phyloP scores from a whole-genome alignment of 2,888 invertebrate genomes.

The Scrobipalpa costella region DNA sequence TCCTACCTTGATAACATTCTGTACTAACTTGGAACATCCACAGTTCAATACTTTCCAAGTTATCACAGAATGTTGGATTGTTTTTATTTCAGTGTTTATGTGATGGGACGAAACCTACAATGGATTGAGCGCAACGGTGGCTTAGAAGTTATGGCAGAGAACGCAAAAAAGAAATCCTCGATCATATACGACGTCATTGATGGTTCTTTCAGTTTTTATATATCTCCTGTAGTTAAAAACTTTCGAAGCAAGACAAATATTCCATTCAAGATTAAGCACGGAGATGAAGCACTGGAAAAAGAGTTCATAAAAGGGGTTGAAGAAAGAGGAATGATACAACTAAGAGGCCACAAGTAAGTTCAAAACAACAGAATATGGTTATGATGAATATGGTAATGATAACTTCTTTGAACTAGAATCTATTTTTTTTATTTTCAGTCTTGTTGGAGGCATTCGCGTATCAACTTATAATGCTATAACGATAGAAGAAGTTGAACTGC shows the following conservation, averaged over 20 bases:
- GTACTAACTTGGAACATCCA: neutral
- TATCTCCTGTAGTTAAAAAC: constrained; percentile 85
- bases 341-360: constrained; percentile 95
- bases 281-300: constrained; percentile 90
- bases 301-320: constrained; percentile 92
- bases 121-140: constrained; percentile 96
- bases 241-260: constrained; percentile 95
- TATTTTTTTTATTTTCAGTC: neutral
- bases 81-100: constrained; percentile 89
- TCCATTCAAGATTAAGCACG: constrained; percentile 89
- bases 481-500: constrained; percentile 82
- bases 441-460: constrained; percentile 93
- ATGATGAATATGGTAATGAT: too few relatives aligned
- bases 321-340: constrained; percentile 88
- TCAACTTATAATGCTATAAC: constrained; percentile 94
- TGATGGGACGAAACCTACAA: constrained; percentile 94
- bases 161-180: constrained; percentile 85
- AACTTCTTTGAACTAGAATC: neutral
- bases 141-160: constrained; percentile 88
- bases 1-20: neutral
- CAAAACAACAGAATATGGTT: neutral
- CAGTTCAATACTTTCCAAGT: neutral
- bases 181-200: constrained; percentile 91
- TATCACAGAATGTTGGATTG: too few relatives aligned
- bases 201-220: constrained; percentile 92